Evolutionary conservation across 1,140 invertebrate genomes (phyloP), one percentile per base, ranked within the genome.

Genomic region (Drosophila busckii): DNA sequence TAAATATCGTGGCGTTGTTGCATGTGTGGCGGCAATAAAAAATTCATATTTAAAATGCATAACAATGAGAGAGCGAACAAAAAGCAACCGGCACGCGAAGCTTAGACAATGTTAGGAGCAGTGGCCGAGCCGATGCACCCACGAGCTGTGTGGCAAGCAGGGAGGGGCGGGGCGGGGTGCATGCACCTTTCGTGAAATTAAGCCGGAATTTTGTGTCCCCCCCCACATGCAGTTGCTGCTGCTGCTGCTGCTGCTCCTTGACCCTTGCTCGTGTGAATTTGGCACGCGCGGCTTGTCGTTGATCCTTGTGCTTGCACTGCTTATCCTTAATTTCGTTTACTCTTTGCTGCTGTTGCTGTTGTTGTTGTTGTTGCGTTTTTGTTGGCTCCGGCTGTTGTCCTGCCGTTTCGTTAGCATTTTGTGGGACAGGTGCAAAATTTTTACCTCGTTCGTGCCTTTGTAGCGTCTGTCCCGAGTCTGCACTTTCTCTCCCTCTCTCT

Each of bases 21-120:
- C 73, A 68, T 78, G 73, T 68, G 68, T 71, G 64, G 45, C 29
- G 73, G 54, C 28, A 49, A 69, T 80, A 71, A 80, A 80, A 60
- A 80, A 60, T 80, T 53, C 54, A 65, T 73, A 80, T 80, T 73
- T 80, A 80, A 80, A 80, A 73, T 80, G 75, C 73, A 80, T 80
- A 80, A 80, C 75, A 82, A 82, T 80, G 73, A 68, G 75, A 48
- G 34, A 28, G 44, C 10, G 50, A 65, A 62, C 63, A 67, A 63
- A 63, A 63, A 52, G 63, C 63, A 12, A 54, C 48, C 75, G 63
- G 45, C 73, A 78, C 68, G 73, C 73, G 31, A 73, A 68, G 37
- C 55, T 69, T 75, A 44, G 68, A 45, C 23, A 59, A 23, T 49
- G 49, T 70, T 71, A 62, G 58, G 50, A 28, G 32, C 46, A 25